Evolutionary conservation across 1,140 invertebrate genomes (phyloP).

Genomic region (Ceratina calcarata): DNA sequence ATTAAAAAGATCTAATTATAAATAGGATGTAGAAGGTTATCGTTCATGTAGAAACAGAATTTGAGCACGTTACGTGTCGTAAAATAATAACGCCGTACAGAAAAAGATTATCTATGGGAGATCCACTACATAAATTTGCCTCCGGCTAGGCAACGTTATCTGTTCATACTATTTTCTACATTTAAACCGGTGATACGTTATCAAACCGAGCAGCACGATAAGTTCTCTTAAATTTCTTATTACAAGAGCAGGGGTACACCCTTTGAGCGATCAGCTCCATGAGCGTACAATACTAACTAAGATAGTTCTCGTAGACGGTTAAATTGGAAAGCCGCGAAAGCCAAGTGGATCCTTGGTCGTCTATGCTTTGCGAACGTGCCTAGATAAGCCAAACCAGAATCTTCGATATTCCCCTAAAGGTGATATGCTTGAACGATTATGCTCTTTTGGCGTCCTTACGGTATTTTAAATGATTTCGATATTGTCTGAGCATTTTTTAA

Average conservation of each 20-base stretch:
- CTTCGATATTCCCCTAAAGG: conserved; percentile 14
- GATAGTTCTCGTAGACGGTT: conserved; percentile 6
- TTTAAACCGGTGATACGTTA: not conserved
- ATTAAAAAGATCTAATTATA: too few species aligned
- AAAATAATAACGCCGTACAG: not conserved
- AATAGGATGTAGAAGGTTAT: too few species aligned
- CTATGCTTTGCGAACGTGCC: not conserved
- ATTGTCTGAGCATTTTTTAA: not conserved
- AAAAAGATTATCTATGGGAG: not conserved
- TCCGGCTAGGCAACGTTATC: conserved; percentile 1
- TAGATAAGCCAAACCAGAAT: conserved; percentile 15
- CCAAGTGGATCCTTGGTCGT: conserved; percentile 6
- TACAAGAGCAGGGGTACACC: not conserved
- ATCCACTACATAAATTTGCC: conserved; percentile 3
- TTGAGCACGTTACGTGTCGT: not conserved
- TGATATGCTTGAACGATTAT: not conserved
- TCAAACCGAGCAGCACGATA: conserved; percentile 1
- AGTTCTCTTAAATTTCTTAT: conserved; percentile 19
- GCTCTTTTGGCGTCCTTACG: not conserved
- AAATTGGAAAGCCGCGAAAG: conserved; percentile 18
- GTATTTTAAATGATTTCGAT: not conserved
- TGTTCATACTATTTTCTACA: conserved; percentile 4
- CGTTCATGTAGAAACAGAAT: not conserved
- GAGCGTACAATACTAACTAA: not conserved
- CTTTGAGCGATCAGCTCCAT: conserved; percentile 8